Conservation (phyloP, 2,113 vertebrate genomes). For the Emydura subglobosa region DNA sequence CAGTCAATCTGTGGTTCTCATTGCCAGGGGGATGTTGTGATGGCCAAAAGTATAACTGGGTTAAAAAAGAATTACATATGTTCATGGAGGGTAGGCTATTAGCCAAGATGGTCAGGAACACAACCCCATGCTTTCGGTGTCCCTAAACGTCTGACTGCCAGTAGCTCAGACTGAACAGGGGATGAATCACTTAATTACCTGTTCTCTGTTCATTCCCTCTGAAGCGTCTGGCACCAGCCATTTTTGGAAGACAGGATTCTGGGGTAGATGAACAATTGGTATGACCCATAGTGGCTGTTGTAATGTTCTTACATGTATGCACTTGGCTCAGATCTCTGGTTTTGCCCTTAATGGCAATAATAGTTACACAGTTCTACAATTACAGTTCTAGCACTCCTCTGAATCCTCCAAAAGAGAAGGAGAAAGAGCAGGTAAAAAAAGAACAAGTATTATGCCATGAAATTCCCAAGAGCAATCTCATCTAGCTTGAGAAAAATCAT, state of each 20-base stretch:
- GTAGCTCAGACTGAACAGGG: background rate
- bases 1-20: background rate
- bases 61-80: background rate
- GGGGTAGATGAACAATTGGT: background rate
- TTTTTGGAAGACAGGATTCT: background rate
- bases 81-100: background rate
- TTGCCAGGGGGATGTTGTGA: background rate
- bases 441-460: background rate
- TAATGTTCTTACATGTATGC: background rate
- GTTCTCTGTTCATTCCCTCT: background rate
- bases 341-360: background rate
- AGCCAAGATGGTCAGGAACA: background rate
- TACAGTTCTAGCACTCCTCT: background rate
- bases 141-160: background rate
- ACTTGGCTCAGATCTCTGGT: background rate
- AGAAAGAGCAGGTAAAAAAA: background rate
- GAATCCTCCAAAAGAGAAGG: background rate
- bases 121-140: background rate
- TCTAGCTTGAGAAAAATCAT: background rate
- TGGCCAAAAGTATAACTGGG: background rate
- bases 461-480: background rate
- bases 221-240: background rate
- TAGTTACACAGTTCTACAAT: background rate
- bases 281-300: background rate
- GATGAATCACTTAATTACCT: background rate